Evolutionary conservation across 2,113 vertebrate genomes (phyloP).

Genomic region (Polypterus bichir): DNA sequence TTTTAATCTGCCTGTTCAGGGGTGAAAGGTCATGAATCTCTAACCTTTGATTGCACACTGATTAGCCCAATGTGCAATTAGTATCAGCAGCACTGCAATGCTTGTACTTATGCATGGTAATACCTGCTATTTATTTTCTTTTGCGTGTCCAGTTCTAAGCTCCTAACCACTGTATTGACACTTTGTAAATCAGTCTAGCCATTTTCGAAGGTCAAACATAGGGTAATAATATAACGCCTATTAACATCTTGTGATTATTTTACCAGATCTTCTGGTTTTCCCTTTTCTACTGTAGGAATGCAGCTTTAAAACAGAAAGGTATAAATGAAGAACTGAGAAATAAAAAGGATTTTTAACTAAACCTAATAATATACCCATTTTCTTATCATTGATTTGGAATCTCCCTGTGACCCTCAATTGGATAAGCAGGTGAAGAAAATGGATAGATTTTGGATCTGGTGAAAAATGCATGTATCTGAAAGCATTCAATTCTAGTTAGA

Average conservation of each 20-base stretch:
- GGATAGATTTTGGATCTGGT: too few relatives aligned
- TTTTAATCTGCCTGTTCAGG: conserved; percentile 43
- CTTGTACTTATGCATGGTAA: conserved; percentile 25
- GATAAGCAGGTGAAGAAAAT: too few relatives aligned
- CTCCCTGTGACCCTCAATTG: background rate
- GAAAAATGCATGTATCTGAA: too few relatives aligned
- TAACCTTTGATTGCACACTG: conserved; percentile 51
- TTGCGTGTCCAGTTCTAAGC: background rate
- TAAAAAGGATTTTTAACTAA: background rate
- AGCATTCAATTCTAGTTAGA: too few relatives aligned
- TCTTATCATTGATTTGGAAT: background rate
- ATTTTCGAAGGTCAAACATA: background rate
- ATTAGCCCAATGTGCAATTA: conserved; percentile 47
- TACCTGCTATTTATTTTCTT: background rate
- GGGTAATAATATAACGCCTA: background rate
- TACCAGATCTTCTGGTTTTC: background rate
- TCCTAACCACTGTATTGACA: conserved; percentile 2
- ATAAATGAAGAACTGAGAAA: background rate
- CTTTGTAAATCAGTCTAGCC: conserved; percentile 1
- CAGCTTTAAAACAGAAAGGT: background rate
- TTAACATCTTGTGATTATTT: background rate
- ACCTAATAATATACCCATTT: background rate
- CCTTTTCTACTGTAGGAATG: background rate
- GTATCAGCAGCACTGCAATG: background rate
- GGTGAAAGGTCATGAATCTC: conserved; percentile 43